phyloP scores from a whole-genome alignment of 2,888 invertebrate species.

The Cheilosia soror region DNA sequence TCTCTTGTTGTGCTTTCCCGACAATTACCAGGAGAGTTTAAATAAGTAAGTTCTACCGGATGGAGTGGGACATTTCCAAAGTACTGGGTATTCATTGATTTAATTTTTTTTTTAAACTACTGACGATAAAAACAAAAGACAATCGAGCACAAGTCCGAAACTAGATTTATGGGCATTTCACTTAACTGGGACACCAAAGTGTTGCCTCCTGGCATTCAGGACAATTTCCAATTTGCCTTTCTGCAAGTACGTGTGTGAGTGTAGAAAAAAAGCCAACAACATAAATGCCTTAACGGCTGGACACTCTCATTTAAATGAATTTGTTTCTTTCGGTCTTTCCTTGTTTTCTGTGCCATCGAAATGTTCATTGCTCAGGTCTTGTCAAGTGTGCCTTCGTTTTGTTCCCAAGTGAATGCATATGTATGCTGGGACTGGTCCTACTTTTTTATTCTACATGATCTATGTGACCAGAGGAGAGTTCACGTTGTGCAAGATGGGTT shows the following conservation, averaged over 20 bases:
- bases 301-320: slow-evolving; percentile 72
- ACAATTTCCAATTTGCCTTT: slow-evolving; percentile 69
- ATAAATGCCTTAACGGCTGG: slow-evolving; percentile 61
- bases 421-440: slow-evolving; percentile 6
- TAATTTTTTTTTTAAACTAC: slow-evolving; percentile 7
- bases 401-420: slow-evolving; percentile 32
- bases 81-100: slow-evolving; percentile 59
- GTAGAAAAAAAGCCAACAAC: neutral
- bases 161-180: slow-evolving; percentile 70
- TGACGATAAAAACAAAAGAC: slow-evolving; percentile 21
- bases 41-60: slow-evolving; percentile 69
- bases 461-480: slow-evolving; percentile 43
- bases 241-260: neutral
- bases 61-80: slow-evolving; percentile 44
- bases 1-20: slow-evolving; percentile 62
- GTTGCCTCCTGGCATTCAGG: slow-evolving; percentile 55
- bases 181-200: slow-evolving; percentile 71
- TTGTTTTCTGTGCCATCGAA: slow-evolving; percentile 50
- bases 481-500: slow-evolving; percentile 25
- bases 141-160: slow-evolving; percentile 12
- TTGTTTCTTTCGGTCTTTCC: slow-evolving; percentile 61
- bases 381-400: slow-evolving; percentile 37
- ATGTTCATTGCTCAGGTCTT: slow-evolving; percentile 45
- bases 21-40: slow-evolving; percentile 68
- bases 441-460: slow-evolving; percentile 48